Base-by-base conservation (phyloP, 1,140 invertebrate genomes). In the Trichonephila clavipes region DNA sequence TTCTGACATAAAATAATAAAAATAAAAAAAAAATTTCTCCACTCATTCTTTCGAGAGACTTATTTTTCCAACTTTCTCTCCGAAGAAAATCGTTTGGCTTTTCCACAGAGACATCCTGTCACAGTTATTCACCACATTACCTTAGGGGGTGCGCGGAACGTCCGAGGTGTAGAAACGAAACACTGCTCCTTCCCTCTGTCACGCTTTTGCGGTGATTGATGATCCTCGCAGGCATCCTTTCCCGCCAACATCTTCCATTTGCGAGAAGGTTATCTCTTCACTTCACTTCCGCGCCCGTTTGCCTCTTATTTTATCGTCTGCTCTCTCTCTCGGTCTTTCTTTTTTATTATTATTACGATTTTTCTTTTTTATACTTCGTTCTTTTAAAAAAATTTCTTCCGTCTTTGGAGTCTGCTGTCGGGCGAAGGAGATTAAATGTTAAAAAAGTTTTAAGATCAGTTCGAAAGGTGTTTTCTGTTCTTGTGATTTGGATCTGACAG, bases 171-270 rank as follows among this genome's bases (percentile, higher is more conserved):
- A 19, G 82, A 83, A 34, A 66, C 18, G 87, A 61, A 28, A 40
- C 64, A 40, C 59, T 28, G 62, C 64, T 69, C 64, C 24, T 44
- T 88, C 64, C 19, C 58, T 28, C 62, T 69, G 62, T 69, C 21
- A 69, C 40, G 64, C 64, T 40, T 69, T 69, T 51, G 34, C 61
- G 51, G 64, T 88, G 87, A 88, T 88, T 88, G 87, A 88, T 88
- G 87, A 88, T 88, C 59, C 87, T 88, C 87, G 62, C 64, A 88
- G 87, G 87, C 40, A 88, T 88, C 87, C 62, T 88, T 88, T 51
- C 62, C 62, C 61, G 28, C 87, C 61, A 44, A 58, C 87, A 66
- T 88, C 64, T 88, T 88, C 87, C 87, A 62, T 40, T 62, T 40
- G 85, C 85, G 21, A 28, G 28, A 59, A 87, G 61, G 24, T 88